Conservation (phyloP, 2,113 vertebrate species). For the Symphodus melops region DNA sequence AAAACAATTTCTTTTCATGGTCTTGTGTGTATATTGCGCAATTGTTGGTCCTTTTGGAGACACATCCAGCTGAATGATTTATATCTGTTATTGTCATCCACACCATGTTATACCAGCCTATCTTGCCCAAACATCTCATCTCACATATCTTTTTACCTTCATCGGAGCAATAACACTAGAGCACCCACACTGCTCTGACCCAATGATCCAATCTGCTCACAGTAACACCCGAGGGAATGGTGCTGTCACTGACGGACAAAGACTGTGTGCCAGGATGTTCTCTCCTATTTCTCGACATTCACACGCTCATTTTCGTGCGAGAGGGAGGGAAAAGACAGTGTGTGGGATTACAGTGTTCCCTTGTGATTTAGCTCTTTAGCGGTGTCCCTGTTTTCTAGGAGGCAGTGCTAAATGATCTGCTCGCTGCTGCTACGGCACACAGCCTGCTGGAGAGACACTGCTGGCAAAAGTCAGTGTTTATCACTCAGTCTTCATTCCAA, state of each 20-base stretch:
- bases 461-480: constrained; percentile 52
- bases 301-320: constrained; percentile 28
- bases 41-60: background rate
- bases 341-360: constrained; percentile 58
- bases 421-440: constrained; percentile 42
- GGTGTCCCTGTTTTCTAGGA: constrained; percentile 51
- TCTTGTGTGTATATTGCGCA: background rate
- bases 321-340: constrained; percentile 10
- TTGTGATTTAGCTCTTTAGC: constrained; percentile 66
- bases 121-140: constrained; percentile 11
- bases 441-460: constrained; percentile 45
- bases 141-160: constrained; percentile 2
- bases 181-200: constrained; percentile 49
- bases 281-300: constrained; percentile 20
- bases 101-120: constrained; percentile 23
- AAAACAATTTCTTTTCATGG: background rate
- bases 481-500: constrained; percentile 54
- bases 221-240: constrained; percentile 52
- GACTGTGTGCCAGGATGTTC: constrained; percentile 7
- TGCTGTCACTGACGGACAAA: constrained; percentile 51
- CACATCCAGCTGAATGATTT: constrained; percentile 9
- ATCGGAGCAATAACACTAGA: constrained; percentile 58
- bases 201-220: constrained; percentile 57
- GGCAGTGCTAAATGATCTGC: constrained; percentile 63
- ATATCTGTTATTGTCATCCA: constrained; percentile 14